Percentiles rank a stretch among this genome's conserved stretches.
phyloP scores from a whole-genome alignment of 2,113 vertebrate species.

The Orycteropus afer region DNA sequence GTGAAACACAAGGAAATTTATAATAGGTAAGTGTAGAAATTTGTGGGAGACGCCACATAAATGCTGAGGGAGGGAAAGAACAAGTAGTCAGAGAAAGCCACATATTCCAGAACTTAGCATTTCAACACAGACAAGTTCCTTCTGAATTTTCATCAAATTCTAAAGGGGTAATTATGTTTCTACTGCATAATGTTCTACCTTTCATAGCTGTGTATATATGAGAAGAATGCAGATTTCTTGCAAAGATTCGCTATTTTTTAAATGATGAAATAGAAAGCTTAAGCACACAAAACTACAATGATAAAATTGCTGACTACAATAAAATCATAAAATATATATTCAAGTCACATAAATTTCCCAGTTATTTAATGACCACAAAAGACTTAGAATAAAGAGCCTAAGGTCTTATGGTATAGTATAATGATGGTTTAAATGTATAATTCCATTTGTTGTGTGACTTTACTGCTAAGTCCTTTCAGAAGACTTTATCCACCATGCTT shows the following conservation, averaged over 20 bases:
- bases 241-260: constrained; percentile 33
- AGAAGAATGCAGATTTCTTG: constrained; percentile 51
- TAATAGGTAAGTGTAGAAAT: neutral
- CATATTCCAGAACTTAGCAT: neutral
- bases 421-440: neutral
- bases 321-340: constrained; percentile 35
- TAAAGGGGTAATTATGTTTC: constrained; percentile 26
- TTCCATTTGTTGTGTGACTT: neutral
- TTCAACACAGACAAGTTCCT: constrained; percentile 16
- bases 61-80: neutral
- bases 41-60: neutral
- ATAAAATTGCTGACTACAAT: constrained; percentile 63
- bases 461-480: neutral
- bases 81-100: neutral
- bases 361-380: constrained; percentile 32
- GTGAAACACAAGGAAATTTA: neutral
- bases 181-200: constrained; percentile 6
- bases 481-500: constrained; percentile 38
- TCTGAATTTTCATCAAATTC: constrained; percentile 33
- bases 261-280: constrained; percentile 45
- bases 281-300: constrained; percentile 4
- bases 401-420: neutral
- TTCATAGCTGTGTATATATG: constrained; percentile 27
- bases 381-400: neutral
- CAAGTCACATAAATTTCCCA: constrained; percentile 30